Base-by-base conservation (phyloP, 2,888 invertebrate genomes). In the Chesias legatella region DNA sequence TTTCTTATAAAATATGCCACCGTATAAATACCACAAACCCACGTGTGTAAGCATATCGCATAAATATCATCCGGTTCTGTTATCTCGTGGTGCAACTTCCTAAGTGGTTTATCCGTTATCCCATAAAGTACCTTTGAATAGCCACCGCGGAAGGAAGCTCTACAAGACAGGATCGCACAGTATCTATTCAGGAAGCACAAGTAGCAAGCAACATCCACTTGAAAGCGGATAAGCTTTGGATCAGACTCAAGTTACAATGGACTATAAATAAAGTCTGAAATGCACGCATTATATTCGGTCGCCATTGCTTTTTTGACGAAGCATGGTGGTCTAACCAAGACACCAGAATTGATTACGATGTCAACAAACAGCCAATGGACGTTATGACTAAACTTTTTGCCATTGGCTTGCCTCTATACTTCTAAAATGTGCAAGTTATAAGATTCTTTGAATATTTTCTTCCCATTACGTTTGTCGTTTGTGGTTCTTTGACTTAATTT, bases 121-220 rank as follows among this genome's bases (percentile, higher is more conserved):
- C 70, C 63, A 62, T 56, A 45, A 31, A 58, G 57, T 51, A 53
- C 52, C 26, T 20, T 61, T 64, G 56, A 64, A 64, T 61, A 63
- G 61, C 50, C 51, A 63, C 66, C 63, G 56, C 73, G 83, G 79
- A 84, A 82, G 85, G 84, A 85, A 85, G 83, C 81, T 73, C 73
- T 79, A 80, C 70, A 78, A 71, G 58, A 56, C 56, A 63, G 67
- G 67, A 70, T 71, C 72, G 66, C 67, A 59, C 63, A 66, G 53
- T 86, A 83, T 84, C 84, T 80, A 79, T 63, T 53, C 76, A 78
- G 85, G 81, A 85, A 82, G 73, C 72, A 67, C 60, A 62, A 56
- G 76, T 71, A 67, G 66, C 65, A 44, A 63, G 61, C 57, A 60
- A n/a, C 57, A 66, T 68, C 62, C 70, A 72, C 71, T 69, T 73